Base-by-base conservation (phyloP, 2,797 vertebrate genomes). In the Molothrus ater region DNA sequence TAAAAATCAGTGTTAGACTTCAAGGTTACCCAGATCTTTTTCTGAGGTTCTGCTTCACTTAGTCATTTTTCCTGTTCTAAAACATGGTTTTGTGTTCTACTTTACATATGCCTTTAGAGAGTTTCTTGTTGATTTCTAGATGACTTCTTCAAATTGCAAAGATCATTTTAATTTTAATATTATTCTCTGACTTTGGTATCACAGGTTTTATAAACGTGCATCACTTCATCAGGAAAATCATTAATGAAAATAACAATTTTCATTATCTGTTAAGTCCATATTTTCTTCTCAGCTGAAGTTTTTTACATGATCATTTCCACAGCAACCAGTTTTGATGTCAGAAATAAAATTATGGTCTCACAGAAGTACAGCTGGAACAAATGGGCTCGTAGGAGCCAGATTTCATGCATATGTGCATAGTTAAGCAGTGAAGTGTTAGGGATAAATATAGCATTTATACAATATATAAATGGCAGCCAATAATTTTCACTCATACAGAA, bases 391-490 rank as follows among this genome's bases (percentile, higher is more conserved):
- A 78, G 42, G 45, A 96, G 48, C 28, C 71, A 93, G 50, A 95
- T 96, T 93, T 81, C 53, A 80, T 82, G 43, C 71, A 90, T 93
- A 89, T 85, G 74, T 94, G 73, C 78, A 68, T 73, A 94, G 72
- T 76, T 85, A 80, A 91, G 31, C 48, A 84, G 36, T 59, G 51
- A 86, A 93, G 80, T 82, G 48, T 84, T 66, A 83, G 36, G 21
- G 34, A 86, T 78, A 94, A 96, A 91, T 82, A 87, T 57, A 90
- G 68, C 57, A 88, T 82, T 92, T 90, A 79, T 69, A 89, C 50
- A 91, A 86, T 91, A 86, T 72, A 66, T 43, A 86, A 85, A 80
- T 34, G 65, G 50, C 50, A 92, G 71, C 64, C 85, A 95, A 90
- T 87, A 92, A 73, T 90, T 93, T 94, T 94, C 69, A 51, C 29